A percentile compares a stretch with the other conserved stretches of the same genome.
Evolutionary conservation across 2,113 vertebrate species (phyloP).

Genomic region (Anoura caudifer): DNA sequence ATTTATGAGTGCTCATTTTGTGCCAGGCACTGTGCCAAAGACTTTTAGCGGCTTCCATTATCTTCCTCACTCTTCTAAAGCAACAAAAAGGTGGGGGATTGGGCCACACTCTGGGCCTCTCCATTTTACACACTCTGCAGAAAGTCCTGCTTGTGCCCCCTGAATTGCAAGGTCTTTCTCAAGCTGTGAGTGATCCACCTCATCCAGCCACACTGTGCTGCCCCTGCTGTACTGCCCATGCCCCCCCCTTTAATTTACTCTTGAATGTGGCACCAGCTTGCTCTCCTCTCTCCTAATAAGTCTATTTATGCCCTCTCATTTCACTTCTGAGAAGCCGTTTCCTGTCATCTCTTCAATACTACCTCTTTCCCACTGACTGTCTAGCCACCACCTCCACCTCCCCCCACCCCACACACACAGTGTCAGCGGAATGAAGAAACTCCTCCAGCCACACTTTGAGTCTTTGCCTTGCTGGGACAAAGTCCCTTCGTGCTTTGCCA

Average conservation of each 20-base stretch:
- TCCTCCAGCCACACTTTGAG: background rate
- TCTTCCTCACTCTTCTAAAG: background rate
- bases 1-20: background rate
- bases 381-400: background rate
- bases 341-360: slow-evolving; percentile 41
- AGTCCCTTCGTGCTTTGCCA: background rate
- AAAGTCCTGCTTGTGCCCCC: background rate
- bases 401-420: no score
- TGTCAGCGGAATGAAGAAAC: background rate
- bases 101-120: background rate
- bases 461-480: background rate
- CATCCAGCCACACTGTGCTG: background rate
- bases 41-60: background rate
- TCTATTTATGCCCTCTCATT: background rate
- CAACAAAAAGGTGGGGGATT: background rate
- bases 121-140: background rate
- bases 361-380: slow-evolving; percentile 24
- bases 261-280: background rate
- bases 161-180: background rate
- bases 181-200: background rate
- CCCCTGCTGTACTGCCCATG: background rate
- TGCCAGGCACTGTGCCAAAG: background rate
- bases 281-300: background rate
- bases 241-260: background rate
- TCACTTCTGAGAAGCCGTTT: slow-evolving; percentile 30